Evolutionary conservation across 2,888 invertebrate genomes (phyloP), one percentile per base, ranked within the genome.

Genomic region (Ramazzottius varieornatus): DNA sequence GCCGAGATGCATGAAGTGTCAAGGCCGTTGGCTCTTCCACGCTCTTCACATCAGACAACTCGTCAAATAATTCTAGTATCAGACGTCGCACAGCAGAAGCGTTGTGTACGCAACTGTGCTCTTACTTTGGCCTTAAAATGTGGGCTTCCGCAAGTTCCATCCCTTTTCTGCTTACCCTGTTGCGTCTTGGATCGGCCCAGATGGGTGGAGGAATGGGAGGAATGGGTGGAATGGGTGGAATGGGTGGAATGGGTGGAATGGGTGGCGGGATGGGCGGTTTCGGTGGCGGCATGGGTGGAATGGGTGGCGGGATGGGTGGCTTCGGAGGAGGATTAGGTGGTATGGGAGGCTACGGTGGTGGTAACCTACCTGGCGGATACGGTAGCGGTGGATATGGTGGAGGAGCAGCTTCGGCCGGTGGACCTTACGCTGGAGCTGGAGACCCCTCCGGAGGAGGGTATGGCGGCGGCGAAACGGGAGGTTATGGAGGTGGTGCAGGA

Each of bases 251-350:
- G 40, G 40, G 40, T 40, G 40, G 40, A 13, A 40, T 40, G 40
- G 40, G 40, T 13, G 20, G 40, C 40, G n/a, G n/a, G n/a, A n/a
- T n/a, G n/a, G n/a, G n/a, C n/a, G n/a, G n/a, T n/a, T n/a, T n/a
- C n/a, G n/a, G n/a, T n/a, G 40, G 40, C 20, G 40, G 40, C 20
- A 66, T 66, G 66, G 66, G 66, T 32, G 67, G 63, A 16, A 65
- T 65, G 65, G 67, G 67, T 33, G 67, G 66, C 32, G 66, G 66
- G 32, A 66, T 66, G 66, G 67, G 67, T 29, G 66, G 66, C 24
- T 54, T 67, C 54, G 33, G 66, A 69, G 40, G 40, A 20, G 40
- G 40, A 8, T 40, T 40, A 40, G 40, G 40, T 13, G 40, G 40
- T 8, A 40, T 40, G 40, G 40, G 40, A 8, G 40, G 40, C 8